A percentile compares a stretch with the other conserved stretches of the same genome.
These are phyloP conservation scores for Neosilurus mollespiculum DNA, from an alignment of 2,797 vertebrate genomes.

Conservation along the genomic window DNA sequence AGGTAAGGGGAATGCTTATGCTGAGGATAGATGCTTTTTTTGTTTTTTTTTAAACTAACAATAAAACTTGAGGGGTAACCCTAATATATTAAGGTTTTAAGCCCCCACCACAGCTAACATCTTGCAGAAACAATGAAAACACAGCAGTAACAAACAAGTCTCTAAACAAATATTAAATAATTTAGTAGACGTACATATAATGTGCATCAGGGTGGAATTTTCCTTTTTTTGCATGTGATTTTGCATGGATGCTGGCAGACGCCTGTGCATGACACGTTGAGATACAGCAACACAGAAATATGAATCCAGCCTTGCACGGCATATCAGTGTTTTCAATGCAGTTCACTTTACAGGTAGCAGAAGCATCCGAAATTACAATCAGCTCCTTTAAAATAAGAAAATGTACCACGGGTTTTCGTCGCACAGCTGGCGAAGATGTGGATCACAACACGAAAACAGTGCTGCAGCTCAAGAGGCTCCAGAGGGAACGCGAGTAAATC, in stretches of 20 bases:
- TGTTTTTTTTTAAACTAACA: neutral
- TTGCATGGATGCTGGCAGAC: neutral
- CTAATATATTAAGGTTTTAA: neutral
- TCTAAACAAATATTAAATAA: neutral
- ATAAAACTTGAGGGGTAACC: neutral
- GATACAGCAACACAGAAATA: neutral
- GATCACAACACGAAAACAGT: slow-evolving; percentile 29
- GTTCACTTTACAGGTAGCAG: neutral
- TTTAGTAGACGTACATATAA: neutral
- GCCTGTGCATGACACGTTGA: too few species aligned
- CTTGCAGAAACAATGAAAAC: neutral
- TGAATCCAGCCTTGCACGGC: neutral
- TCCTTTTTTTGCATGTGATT: neutral
- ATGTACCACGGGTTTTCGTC: neutral
- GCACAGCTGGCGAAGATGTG: slow-evolving; percentile 22
- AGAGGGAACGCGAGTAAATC: slow-evolving; percentile 27
- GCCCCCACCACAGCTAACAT: neutral
- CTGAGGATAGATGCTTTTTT: neutral
- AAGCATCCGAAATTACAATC: neutral
- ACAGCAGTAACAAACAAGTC: neutral
- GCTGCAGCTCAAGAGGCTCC: slow-evolving; percentile 8
- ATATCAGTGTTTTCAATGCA: neutral
- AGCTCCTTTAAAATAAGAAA: neutral
- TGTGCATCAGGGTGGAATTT: neutral
- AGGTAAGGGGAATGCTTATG: neutral